Percentiles rank a stretch among this genome's conserved stretches.
Conservation (phyloP, 2,797 vertebrate species). For the Acanthurus leucopareius region DNA sequence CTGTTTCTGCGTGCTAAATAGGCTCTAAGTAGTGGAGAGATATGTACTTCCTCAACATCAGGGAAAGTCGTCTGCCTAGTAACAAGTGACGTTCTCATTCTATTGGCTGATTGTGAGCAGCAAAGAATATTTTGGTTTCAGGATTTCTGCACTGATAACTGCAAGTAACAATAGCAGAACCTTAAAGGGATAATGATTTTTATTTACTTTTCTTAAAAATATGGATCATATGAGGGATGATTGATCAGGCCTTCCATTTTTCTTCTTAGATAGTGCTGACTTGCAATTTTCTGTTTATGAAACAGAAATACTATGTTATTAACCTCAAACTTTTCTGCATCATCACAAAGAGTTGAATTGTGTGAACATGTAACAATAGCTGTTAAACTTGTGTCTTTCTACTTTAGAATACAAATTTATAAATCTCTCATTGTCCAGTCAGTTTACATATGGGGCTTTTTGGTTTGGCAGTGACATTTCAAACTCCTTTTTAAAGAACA, state of each 20-base stretch:
- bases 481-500: slow-evolving; percentile 1
- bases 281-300: no score
- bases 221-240: neutral
- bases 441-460: neutral
- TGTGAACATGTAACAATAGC: no score
- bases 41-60: neutral
- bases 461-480: neutral
- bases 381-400: no score
- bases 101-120: slow-evolving; percentile 51
- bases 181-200: neutral
- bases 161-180: no score
- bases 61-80: slow-evolving; percentile 64
- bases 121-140: neutral
- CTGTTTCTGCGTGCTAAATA: neutral
- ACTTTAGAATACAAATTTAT: no score
- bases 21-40: neutral
- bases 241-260: no score
- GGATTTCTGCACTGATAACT: neutral
- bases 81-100: slow-evolving; percentile 60
- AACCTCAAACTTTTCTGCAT: no score
- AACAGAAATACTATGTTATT: no score
- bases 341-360: no score
- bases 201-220: neutral
- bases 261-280: no score
- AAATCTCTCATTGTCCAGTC: no score